Base-by-base conservation (phyloP, 1,140 invertebrate genomes). In the Geopemphigus sp. region DNA sequence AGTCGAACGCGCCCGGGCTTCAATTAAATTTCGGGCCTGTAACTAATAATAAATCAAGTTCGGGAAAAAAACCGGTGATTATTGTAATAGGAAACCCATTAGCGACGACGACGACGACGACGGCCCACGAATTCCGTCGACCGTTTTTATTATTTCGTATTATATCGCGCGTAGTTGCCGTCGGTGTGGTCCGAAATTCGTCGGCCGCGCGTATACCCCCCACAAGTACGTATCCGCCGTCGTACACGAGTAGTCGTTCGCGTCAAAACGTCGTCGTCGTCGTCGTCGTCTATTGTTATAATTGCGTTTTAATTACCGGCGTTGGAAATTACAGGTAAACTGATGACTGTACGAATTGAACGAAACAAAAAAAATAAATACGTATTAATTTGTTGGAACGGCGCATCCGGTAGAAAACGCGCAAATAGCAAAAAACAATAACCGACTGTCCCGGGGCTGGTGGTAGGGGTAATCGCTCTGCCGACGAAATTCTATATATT, bases 71-170 rank as follows among this genome's bases (percentile, higher is more conserved):
- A 70, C 66, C 66, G 47, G 66, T 70, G 66, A 70, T 70, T 70
- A 70, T 70, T 53, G 66, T 70, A 70, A 70, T 70, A 29, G 24
- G 66, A 70, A 53, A 70, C 66, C 66, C 66, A 70, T 70, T 70
- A 70, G 45, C 47, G 64, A n/a, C n/a, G n/a, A n/a, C n/a, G n/a
- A n/a, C n/a, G n/a, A n/a, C n/a, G n/a, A n/a, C n/a, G n/a, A n/a
- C n/a, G n/a, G n/a, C n/a, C n/a, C n/a, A n/a, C n/a, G n/a, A n/a
- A n/a, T n/a, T n/a, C n/a, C n/a, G n/a, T n/a, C n/a, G n/a, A n/a
- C n/a, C n/a, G n/a, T n/a, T n/a, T n/a, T n/a, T n/a, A n/a, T n/a
- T n/a, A n/a, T n/a, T n/a, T n/a, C n/a, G n/a, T n/a, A n/a, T n/a
- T n/a, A n/a, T n/a, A n/a, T n/a, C n/a, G n/a, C n/a, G n/a, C n/a